phyloP scores from a whole-genome alignment of 2,888 invertebrate species.

The Serrognathus titanus region DNA sequence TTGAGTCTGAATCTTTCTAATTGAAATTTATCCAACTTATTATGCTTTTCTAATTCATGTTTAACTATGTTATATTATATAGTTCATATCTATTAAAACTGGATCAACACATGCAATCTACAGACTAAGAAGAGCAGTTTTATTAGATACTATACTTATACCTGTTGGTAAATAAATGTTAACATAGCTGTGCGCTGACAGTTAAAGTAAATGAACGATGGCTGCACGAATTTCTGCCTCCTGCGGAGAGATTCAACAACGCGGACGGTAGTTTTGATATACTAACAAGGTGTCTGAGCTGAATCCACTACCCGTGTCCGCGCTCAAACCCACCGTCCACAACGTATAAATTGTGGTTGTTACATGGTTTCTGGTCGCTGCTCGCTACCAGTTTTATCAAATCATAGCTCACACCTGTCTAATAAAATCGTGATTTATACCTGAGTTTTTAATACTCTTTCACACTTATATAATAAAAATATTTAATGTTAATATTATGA shows the following conservation, averaged over 20 bases:
- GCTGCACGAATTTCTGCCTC: conserved; percentile 25
- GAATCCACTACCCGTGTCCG: conserved; percentile 6
- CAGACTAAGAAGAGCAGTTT: too few species aligned
- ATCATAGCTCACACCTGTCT: conserved; percentile 30
- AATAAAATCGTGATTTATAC: conserved; percentile 30
- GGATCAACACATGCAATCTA: too few species aligned
- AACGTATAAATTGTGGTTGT: conserved; percentile 24
- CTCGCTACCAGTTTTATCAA: conserved; percentile 30
- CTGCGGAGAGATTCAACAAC: conserved; percentile 24
- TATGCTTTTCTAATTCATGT: too few species aligned
- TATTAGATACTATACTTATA: conserved; percentile 5
- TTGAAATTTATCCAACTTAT: too few species aligned
- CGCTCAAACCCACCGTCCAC: conserved; percentile 17
- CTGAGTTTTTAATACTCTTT: conserved; percentile 13
- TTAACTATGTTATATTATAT: too few species aligned
- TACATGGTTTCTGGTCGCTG: conserved; percentile 23
- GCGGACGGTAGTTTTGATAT: conserved; percentile 21
- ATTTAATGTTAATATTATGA: conserved; percentile 16
- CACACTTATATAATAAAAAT: conserved; percentile 13
- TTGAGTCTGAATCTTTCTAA: too few species aligned
- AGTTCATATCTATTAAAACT: too few species aligned
- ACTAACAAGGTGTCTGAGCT: not conserved
- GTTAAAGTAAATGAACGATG: conserved; percentile 37
- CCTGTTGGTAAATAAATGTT: conserved; percentile 37
- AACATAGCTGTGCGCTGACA: conserved; percentile 39